Evolutionary conservation across 2,113 vertebrate species (phyloP), one percentile per base, ranked within the genome.

Genomic region (Pseudorasbora parva): DNA sequence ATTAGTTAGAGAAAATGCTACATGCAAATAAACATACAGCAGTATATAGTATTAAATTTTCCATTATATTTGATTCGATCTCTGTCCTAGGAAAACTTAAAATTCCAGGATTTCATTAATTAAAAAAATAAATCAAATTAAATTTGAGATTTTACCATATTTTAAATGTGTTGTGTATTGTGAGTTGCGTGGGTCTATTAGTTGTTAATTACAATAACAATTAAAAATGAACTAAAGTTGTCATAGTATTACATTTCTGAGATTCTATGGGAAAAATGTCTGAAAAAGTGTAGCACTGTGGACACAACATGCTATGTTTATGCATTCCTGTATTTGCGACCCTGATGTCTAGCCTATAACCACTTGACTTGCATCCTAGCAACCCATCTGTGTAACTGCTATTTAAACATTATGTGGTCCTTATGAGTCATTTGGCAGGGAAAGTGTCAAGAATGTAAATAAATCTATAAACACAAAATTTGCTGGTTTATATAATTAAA

Each of bases 351-450:
- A 59, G 54, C 75, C 33, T 23, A n/a, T n/a, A 43, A 43, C 33
- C 75, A 60, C 75, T 78, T 78, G 75, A 57, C 75, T 74, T 43
- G 11, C 33, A 78, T 78, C 30, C 54, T 59, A 25, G 54, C 30
- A 78, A 60, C 54, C 75, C 56, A 51, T 64, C 43, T 74, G 72
- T 74, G 45, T 74, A 51, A 74, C 17, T 30, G 72, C 72, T 74
- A 74, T 74, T 74, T 74, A 74, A 74, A 74, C 72, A 74, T 74
- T 74, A 51, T 74, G 45, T 74, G 72, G 15, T 27, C 47, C 72
- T 51, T 51, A 27, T 74, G 72, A 54, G 45, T 74, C 72, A 74
- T 74, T 51, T 74, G 15, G 47, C 72, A 30, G 23, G 8, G 30
- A 30, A 51, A 51, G 72, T 74, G 72, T 74, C 72, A 21, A 74